Evolutionary conservation across 2,888 invertebrate species (phyloP).

Genomic region (Ectemnius cavifrons): DNA sequence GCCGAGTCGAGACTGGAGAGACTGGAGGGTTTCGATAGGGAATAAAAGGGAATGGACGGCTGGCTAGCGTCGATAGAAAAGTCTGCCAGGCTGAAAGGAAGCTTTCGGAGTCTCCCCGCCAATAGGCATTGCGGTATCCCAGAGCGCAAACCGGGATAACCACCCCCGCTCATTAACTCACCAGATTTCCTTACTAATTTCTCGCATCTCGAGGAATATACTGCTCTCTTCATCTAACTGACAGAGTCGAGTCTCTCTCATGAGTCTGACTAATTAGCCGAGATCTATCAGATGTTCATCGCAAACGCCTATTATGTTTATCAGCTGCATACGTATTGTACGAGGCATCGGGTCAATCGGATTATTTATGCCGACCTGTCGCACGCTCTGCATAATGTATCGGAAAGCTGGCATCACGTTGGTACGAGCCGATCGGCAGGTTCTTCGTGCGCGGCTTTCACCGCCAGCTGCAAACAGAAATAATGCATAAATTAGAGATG

Average conservation of each 20-base stretch:
- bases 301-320: too few relatives aligned
- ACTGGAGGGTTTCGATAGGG: conserved; percentile 24
- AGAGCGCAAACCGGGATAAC: not conserved
- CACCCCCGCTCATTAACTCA: not conserved
- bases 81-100: conserved; percentile 5
- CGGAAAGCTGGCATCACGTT: not conserved
- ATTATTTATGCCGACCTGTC: not conserved
- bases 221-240: not conserved
- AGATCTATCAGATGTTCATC: too few relatives aligned
- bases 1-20: conserved; percentile 11
- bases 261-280: too few relatives aligned
- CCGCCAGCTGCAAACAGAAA: too few relatives aligned
- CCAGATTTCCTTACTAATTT: not conserved
- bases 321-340: too few relatives aligned
- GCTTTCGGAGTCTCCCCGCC: not conserved
- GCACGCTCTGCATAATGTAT: not conserved
- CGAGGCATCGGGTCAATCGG: not conserved
- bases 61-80: conserved; percentile 6
- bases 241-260: not conserved
- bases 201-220: too few relatives aligned
- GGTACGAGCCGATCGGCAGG: too few relatives aligned
- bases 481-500: too few relatives aligned
- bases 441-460: too few relatives aligned
- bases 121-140: not conserved
- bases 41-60: conserved; percentile 2